These are phyloP conservation scores for Andricus curvator DNA, from an alignment of 2,888 invertebrate species.

Conservation along the genomic window DNA sequence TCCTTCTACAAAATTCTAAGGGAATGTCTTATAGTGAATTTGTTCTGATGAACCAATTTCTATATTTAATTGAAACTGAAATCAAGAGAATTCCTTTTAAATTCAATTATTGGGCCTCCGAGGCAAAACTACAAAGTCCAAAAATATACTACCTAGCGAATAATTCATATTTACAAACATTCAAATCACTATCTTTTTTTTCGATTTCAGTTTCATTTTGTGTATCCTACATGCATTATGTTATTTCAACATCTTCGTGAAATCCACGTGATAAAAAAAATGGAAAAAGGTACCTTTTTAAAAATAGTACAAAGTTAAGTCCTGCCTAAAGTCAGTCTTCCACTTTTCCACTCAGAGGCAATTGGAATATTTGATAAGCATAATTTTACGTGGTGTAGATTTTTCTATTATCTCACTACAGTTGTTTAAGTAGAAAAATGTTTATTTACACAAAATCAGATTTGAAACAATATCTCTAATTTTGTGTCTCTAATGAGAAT, in stretches of 20 bases:
- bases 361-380: constrained; percentile 19
- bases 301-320: constrained; percentile 11
- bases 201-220: not conserved
- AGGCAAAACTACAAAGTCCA: not conserved
- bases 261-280: constrained; percentile 4
- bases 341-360: constrained; percentile 29
- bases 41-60: not conserved
- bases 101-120: not conserved
- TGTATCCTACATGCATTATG: not conserved
- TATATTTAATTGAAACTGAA: not conserved
- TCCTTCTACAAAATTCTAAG: not conserved
- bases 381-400: not conserved
- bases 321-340: constrained; percentile 18
- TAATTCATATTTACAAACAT: not conserved
- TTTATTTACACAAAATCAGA: not conserved
- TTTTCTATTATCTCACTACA: not conserved
- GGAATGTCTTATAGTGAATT: not conserved
- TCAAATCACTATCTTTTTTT: not conserved
- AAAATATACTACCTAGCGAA: not conserved
- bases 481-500: not conserved
- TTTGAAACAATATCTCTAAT: not conserved
- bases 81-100: not conserved
- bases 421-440: not conserved
- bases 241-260: not conserved
- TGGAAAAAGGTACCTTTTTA: not conserved